A percentile compares a stretch with the other conserved stretches of the same genome.
Conservation (phyloP, 2,888 invertebrate genomes). For the Bursaphelenchus okinawaensis region DNA sequence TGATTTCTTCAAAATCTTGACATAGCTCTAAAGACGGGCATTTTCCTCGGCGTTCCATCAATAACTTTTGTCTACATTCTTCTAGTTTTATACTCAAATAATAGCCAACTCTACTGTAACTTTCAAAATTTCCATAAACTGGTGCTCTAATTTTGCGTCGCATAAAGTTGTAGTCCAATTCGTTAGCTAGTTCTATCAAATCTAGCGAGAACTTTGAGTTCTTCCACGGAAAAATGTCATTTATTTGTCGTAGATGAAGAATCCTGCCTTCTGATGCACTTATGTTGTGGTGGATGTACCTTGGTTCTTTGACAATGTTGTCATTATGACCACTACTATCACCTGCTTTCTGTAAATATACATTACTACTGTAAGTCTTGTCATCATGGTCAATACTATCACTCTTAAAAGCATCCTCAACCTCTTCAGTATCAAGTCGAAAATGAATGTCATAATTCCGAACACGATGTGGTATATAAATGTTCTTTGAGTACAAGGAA, state of each 20-base stretch:
- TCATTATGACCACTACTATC: too few relatives aligned
- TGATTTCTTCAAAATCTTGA: too few relatives aligned
- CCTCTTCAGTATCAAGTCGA: background rate
- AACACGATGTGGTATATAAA: constrained; percentile 11
- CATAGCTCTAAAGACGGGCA: background rate
- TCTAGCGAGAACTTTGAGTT: background rate
- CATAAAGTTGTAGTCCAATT: background rate
- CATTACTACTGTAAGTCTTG: too few relatives aligned
- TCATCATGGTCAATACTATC: too few relatives aligned
- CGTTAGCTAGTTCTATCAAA: background rate
- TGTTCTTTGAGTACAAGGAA: constrained; percentile 10
- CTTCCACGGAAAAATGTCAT: background rate
- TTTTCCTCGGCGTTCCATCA: background rate
- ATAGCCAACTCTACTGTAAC: background rate
- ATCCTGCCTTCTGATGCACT: background rate
- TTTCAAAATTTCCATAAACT: background rate
- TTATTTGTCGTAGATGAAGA: background rate
- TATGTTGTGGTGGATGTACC: constrained; percentile 3
- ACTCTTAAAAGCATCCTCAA: too few relatives aligned
- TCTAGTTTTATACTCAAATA: background rate
- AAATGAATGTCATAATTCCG: background rate
- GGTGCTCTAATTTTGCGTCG: background rate
- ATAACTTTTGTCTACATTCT: background rate
- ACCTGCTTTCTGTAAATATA: too few relatives aligned
- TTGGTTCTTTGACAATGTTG: too few relatives aligned